Percentiles rank a stretch among this genome's conserved stretches.
phyloP scores from a whole-genome alignment of 2,797 vertebrate genomes.

The Neoniphon sammara region DNA sequence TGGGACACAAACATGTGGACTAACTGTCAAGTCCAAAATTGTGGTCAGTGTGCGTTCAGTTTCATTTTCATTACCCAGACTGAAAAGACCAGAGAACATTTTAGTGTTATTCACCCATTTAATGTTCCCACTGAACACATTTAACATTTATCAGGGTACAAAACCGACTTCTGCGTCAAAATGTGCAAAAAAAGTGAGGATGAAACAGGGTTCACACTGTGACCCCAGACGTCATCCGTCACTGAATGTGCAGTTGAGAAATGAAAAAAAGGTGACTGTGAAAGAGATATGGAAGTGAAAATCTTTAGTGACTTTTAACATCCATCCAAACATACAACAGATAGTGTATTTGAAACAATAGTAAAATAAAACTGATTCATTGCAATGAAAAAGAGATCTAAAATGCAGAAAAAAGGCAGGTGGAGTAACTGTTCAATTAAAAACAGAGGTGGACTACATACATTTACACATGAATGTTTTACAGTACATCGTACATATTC shows the following conservation, averaged over 20 bases:
- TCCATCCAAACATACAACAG: conserved; percentile 43
- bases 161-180: conserved; percentile 24
- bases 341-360: conserved; percentile 17
- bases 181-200: conserved; percentile 41
- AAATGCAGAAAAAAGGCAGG: conserved; percentile 35
- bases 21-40: background rate
- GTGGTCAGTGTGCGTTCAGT: background rate
- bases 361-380: conserved; percentile 26
- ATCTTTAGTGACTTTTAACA: conserved; percentile 22
- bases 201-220: too few relatives aligned
- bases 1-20: background rate
- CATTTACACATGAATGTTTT: conserved; percentile 27
- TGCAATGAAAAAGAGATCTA: background rate
- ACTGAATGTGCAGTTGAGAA: too few relatives aligned
- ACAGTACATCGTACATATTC: conserved; percentile 1
- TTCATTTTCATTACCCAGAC: background rate
- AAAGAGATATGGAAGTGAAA: conserved; percentile 19
- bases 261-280: background rate
- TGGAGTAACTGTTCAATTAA: conserved; percentile 24
- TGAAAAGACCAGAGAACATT: background rate
- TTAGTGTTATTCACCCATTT: conserved; percentile 25
- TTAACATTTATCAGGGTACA: conserved; percentile 34
- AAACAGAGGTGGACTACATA: conserved; percentile 6
- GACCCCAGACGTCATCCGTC: too few relatives aligned
- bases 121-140: conserved; percentile 22